Conservation (phyloP, 2,113 vertebrate species). For the Martes martes region DNA sequence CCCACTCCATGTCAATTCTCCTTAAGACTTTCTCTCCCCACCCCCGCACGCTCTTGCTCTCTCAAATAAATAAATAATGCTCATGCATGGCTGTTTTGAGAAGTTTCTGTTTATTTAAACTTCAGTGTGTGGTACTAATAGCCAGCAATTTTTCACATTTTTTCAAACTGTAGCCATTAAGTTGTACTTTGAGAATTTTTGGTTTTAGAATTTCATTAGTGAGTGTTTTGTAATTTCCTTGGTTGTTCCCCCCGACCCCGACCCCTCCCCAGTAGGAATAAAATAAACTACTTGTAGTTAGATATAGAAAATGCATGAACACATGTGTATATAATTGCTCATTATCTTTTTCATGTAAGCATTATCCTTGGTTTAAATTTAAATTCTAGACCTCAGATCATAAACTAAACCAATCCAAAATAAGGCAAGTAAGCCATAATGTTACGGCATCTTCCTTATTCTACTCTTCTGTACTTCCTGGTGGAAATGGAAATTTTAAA, state of each 20-base stretch:
- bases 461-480: not conserved
- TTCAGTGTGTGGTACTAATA: not conserved
- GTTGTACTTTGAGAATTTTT: slow-evolving; percentile 59
- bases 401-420: slow-evolving; percentile 29
- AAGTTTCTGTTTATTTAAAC: slow-evolving; percentile 41
- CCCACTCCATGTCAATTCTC: not conserved
- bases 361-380: slow-evolving; percentile 63
- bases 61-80: not conserved
- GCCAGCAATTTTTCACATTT: slow-evolving; percentile 59
- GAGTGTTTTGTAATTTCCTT: slow-evolving; percentile 44
- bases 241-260: not conserved
- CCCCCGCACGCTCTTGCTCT: not conserved
- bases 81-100: not conserved
- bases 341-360: slow-evolving; percentile 53
- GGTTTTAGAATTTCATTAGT: slow-evolving; percentile 53
- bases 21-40: not conserved
- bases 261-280: slow-evolving; percentile 29
- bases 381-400: slow-evolving; percentile 54
- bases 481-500: slow-evolving; percentile 1
- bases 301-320: slow-evolving; percentile 45
- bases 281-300: slow-evolving; percentile 60
- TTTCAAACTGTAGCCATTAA: slow-evolving; percentile 58
- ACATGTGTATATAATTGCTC: slow-evolving; percentile 53
- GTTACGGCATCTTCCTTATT: not conserved
- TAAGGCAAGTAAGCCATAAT: not conserved